These are phyloP conservation scores for Muntiacus reevesi DNA, from an alignment of 2,113 vertebrate genomes.

Conservation along the genomic window DNA sequence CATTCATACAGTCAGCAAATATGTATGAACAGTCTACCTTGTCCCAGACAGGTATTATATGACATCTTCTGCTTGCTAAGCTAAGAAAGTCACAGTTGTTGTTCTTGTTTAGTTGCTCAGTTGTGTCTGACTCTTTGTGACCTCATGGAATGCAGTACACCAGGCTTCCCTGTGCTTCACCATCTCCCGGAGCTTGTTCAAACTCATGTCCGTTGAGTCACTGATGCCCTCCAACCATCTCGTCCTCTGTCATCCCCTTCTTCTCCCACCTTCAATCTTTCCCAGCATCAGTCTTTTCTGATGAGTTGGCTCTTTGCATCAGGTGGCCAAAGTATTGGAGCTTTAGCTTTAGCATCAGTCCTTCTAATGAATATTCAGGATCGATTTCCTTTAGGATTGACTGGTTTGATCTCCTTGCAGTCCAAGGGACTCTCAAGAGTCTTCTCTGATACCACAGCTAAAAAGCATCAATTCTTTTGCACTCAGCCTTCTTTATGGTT, in stretches of 20 bases:
- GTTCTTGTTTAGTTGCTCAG: not conserved
- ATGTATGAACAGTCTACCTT: not conserved
- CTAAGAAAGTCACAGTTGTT: not conserved
- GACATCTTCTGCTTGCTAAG: not conserved
- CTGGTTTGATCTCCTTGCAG: not conserved
- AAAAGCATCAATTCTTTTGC: not conserved
- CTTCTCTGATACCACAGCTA: not conserved
- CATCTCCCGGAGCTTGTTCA: not conserved
- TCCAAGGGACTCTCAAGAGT: not conserved
- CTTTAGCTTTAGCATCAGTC: not conserved
- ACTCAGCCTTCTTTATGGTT: not conserved
- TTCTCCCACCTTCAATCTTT: not conserved
- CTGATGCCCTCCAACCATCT: not conserved
- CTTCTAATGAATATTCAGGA: not conserved
- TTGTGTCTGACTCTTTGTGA: not conserved
- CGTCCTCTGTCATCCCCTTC: accelerated
- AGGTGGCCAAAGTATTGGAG: not conserved
- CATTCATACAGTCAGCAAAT: not conserved
- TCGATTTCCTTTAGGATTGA: not conserved
- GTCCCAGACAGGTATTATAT: not conserved
- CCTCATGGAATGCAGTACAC: not conserved
- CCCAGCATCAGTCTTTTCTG: not conserved
- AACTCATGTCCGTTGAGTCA: not conserved
- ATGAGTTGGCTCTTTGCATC: not conserved
- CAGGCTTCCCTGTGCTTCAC: not conserved